These are phyloP conservation scores for Notodonta ziczac DNA, from an alignment of 2,888 invertebrate species.

Conservation along the genomic window DNA sequence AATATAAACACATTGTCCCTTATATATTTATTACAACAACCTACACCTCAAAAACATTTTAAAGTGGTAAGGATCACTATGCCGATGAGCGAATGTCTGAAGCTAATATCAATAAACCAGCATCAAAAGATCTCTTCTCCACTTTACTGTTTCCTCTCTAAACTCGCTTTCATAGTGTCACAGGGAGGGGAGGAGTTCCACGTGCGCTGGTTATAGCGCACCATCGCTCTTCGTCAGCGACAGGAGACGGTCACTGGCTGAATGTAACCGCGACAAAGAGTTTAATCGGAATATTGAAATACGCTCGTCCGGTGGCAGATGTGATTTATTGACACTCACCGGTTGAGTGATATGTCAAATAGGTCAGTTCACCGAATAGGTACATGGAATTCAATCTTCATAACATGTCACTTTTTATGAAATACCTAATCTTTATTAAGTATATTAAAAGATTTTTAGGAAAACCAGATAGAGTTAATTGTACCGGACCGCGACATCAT, in stretches of 20 bases:
- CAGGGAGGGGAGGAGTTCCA: not conserved
- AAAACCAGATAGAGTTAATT: no score
- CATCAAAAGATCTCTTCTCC: not conserved
- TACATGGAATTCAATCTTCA: no score
- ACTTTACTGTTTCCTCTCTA: not conserved
- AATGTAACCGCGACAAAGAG: not conserved
- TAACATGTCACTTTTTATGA: no score
- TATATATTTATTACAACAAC: no score
- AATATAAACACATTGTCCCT: no score
- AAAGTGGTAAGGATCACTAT: not conserved
- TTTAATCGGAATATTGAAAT: not conserved
- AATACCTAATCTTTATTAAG: no score
- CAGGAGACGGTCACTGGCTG: not conserved
- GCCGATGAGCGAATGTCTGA: not conserved
- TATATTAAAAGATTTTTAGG: no score
- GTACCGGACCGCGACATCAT: no score
- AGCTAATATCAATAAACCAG: not conserved
- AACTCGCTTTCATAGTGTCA: not conserved
- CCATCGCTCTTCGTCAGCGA: slow-evolving; percentile 2
- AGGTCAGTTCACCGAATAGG: no score
- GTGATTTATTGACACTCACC: not conserved
- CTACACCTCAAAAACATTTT: no score
- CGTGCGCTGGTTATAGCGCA: not conserved
- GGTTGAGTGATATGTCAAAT: no score
- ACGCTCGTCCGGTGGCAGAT: not conserved